A percentile compares a stretch with the other conserved stretches of the same genome.
Conservation (phyloP, 2,797 vertebrate genomes). For the Chelmon rostratus region DNA sequence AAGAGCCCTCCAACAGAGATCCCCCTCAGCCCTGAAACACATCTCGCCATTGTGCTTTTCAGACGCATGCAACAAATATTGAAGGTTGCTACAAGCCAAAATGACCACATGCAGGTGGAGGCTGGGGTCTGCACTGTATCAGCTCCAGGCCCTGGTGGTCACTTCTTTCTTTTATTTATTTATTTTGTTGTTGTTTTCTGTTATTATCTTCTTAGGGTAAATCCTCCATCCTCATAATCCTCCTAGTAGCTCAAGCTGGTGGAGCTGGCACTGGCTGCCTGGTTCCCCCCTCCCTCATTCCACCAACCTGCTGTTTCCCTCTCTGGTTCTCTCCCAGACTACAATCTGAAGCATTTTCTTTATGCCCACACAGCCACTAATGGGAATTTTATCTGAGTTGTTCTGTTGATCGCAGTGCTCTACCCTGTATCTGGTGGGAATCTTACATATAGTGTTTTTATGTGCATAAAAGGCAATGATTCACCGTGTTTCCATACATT, state of each 20-base stretch:
- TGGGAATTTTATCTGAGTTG: slow-evolving; percentile 15
- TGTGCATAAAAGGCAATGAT: neutral
- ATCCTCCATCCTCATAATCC: slow-evolving; percentile 75
- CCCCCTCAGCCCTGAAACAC: slow-evolving; percentile 5
- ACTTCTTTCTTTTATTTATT: slow-evolving; percentile 41
- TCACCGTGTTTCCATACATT: neutral
- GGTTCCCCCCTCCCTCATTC: slow-evolving; percentile 26
- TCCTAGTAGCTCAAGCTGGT: slow-evolving; percentile 67
- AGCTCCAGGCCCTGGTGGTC: slow-evolving; percentile 36
- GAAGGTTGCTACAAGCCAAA: slow-evolving; percentile 9
- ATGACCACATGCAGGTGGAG: slow-evolving; percentile 9
- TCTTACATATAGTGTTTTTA: slow-evolving; percentile 14
- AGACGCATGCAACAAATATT: neutral
- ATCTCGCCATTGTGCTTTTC: slow-evolving; percentile 3
- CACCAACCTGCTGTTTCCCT: slow-evolving; percentile 40
- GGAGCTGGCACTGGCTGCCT: slow-evolving; percentile 44
- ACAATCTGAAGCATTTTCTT: slow-evolving; percentile 35
- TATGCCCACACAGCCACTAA: slow-evolving; percentile 20
- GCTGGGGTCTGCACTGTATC: slow-evolving; percentile 12
- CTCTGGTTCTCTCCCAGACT: neutral
- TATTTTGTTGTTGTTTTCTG: slow-evolving; percentile 57
- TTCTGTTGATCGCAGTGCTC: slow-evolving; percentile 4
- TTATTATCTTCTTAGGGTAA: slow-evolving; percentile 76
- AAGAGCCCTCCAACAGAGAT: slow-evolving; percentile 36
- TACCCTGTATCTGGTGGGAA: slow-evolving; percentile 13